Base-by-base conservation (phyloP, 2,888 invertebrate genomes). In the Dione vanillae region DNA sequence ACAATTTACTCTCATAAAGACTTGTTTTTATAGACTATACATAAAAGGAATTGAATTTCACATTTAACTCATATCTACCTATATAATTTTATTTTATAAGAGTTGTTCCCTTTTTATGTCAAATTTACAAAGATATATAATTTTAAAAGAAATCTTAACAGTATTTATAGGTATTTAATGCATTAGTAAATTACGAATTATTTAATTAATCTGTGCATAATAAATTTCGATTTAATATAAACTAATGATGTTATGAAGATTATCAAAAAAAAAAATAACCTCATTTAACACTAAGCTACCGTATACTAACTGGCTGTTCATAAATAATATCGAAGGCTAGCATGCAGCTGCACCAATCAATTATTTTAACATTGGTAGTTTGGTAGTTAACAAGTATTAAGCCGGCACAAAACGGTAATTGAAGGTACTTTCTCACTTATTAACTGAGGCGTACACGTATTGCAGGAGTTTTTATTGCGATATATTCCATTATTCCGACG, bases 391-490 rank as follows among this genome's bases (percentile, higher is more conserved):
- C 80, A 77, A 81, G 81, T 81, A 80, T 76, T 75, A 72, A 79
- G 73, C 67, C 73, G 74, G 71, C 78, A 77, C 79, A 75, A 85
- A 84, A 81, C 79, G 77, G 77, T 83, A 81, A 82, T 83, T 79
- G 81, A 77, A 77, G 75, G 83, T 83, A 82, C 83, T 85, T 84
- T 85, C 83, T 83, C 81, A 80, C 80, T 82, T 79, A 82, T 80
- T 83, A 83, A 79, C 75, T 76, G 74, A 77, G 78, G 70, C 71
- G 64, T 62, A 67, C 68, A 62, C 58, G 72, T 69, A 62, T 69
- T 52, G 52, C 56, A 37, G 56, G 47, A 19, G 51, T 74, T 74
- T 73, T 76, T 73, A 70, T 70, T 70, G 65, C 69, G 61, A 62
- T 71, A 68, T 73, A 75, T 73, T 76, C 75, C 69, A 75, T 74